These are phyloP conservation scores for Heteromyza rotundicornis DNA, from an alignment of 2,888 invertebrate species.

Conservation along the genomic window DNA sequence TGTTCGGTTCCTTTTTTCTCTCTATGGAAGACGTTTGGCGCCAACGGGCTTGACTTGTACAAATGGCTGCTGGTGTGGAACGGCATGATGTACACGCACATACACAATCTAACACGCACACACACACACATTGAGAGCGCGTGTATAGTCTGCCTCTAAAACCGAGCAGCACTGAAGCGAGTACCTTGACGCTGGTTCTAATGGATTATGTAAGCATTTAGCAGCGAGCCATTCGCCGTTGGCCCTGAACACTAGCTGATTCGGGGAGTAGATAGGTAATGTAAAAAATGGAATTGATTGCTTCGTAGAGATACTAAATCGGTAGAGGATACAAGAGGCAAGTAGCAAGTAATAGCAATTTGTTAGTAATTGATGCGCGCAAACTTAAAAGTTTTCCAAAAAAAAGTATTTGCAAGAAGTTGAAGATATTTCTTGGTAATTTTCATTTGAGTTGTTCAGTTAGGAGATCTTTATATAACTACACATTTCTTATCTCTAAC, in stretches of 20 bases:
- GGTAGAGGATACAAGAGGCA: not conserved
- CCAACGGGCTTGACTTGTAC: conserved; percentile 58
- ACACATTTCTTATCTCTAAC: no score
- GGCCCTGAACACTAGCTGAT: not conserved
- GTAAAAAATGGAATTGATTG: conserved; percentile 15
- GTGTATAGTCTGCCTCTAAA: conserved; percentile 16
- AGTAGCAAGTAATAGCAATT: no score
- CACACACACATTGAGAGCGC: not conserved
- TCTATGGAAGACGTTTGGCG: conserved; percentile 55
- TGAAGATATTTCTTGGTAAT: no score
- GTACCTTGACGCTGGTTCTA: conserved; percentile 32
- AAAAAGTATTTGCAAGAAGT: no score
- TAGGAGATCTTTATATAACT: no score
- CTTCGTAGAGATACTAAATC: conserved; percentile 2
- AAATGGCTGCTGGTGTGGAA: conserved; percentile 50
- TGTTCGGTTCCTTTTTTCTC: conserved; percentile 34
- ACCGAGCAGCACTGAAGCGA: no score
- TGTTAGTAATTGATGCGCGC: no score
- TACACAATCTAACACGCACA: conserved; percentile 12
- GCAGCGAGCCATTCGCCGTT: conserved; percentile 28
- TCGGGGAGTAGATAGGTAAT: not conserved
- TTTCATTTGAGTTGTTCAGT: no score
- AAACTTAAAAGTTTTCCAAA: no score
- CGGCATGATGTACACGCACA: conserved; percentile 27
- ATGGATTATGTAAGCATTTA: conserved; percentile 55